Percentiles rank a stretch among this genome's conserved stretches.
Conservation (phyloP, 2,797 vertebrate species). For the Sebastes matsubarae region DNA sequence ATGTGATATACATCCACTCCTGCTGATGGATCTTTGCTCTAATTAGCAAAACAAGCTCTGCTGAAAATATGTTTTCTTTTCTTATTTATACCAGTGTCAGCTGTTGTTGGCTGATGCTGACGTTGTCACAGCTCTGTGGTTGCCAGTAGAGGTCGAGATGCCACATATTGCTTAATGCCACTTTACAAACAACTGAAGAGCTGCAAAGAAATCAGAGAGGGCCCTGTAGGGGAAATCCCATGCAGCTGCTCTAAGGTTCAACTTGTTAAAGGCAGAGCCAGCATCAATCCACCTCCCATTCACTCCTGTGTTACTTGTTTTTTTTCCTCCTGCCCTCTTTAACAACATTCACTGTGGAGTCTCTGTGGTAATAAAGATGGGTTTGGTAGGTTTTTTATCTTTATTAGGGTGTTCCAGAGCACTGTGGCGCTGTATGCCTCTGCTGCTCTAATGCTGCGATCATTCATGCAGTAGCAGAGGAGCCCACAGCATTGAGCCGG, state of each 20-base stretch:
- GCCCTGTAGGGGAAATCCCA: conserved; percentile 7
- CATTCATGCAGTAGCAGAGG: conserved; percentile 50
- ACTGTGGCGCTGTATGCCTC: conserved; percentile 23
- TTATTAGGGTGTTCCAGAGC: conserved; percentile 55
- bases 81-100: conserved; percentile 30
- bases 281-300: conserved; percentile 11
- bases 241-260: conserved; percentile 17
- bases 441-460: conserved; percentile 54
- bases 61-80: conserved; percentile 19
- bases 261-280: conserved; percentile 28
- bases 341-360: conserved; percentile 35
- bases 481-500: conserved; percentile 40
- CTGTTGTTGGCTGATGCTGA: conserved; percentile 10
- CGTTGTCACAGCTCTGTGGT: conserved; percentile 8
- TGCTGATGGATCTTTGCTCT: conserved; percentile 34
- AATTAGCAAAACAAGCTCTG: conserved; percentile 39
- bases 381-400: conserved; percentile 55
- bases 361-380: conserved; percentile 56
- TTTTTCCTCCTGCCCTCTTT: conserved; percentile 18
- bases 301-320: conserved; percentile 12
- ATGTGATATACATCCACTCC: conserved; percentile 19
- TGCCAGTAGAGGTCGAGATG: conserved; percentile 16
- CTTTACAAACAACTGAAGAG: conserved; percentile 28
- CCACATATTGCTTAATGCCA: conserved; percentile 17
- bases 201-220: conserved; percentile 13